These are phyloP conservation scores for Pithys albifrons DNA, from an alignment of 2,113 vertebrate species.

Conservation along the genomic window DNA sequence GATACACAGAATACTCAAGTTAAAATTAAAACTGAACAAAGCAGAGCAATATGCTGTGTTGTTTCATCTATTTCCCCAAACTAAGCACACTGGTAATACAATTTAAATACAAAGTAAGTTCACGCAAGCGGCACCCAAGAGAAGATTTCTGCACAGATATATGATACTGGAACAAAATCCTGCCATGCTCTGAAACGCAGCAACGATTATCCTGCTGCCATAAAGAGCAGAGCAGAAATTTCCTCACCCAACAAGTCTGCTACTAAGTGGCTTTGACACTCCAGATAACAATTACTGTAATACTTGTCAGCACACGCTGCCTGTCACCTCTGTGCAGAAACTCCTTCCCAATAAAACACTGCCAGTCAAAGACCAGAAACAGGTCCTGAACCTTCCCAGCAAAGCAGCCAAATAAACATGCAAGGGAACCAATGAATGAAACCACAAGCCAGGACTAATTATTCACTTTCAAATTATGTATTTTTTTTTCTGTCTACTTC, in stretches of 20 bases:
- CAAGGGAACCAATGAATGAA: background rate
- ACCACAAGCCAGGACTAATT: background rate
- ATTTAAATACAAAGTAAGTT: background rate
- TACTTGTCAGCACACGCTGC: background rate
- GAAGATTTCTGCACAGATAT: background rate
- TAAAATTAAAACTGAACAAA: constrained; percentile 2
- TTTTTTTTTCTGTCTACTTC: fast-evolving
- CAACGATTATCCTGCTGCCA: background rate
- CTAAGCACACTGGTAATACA: background rate
- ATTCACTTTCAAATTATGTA: background rate
- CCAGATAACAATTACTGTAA: background rate
- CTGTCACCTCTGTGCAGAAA: background rate
- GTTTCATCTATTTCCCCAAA: constrained; percentile 4
- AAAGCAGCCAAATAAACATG: background rate
- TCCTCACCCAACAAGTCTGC: background rate
- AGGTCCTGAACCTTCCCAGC: background rate
- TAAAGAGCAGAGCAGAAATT: background rate
- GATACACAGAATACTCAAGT: background rate
- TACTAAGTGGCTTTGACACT: background rate
- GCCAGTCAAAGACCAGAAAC: background rate
- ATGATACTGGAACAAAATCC: background rate
- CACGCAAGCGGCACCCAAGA: background rate
- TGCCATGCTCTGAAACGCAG: background rate
- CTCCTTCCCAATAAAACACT: background rate
- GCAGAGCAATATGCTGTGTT: background rate